phyloP scores from a whole-genome alignment of 2,797 vertebrate species.

The Fundulus diaphanus region DNA sequence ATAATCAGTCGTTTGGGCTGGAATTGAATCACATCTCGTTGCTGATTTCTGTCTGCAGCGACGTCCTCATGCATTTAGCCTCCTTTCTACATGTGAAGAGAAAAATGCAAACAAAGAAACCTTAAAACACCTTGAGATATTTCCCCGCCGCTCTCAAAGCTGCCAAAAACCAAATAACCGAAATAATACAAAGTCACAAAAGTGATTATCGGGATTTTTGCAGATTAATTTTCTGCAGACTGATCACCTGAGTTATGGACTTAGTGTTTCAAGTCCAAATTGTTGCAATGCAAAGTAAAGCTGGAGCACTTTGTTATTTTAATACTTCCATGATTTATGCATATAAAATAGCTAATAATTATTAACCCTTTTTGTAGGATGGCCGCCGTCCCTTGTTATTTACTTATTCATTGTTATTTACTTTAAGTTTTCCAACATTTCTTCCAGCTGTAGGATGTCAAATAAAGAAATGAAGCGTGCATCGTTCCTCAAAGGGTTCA shows the following conservation, averaged over 20 bases:
- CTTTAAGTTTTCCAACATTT: background rate
- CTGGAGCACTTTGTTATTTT: background rate
- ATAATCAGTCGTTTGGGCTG: background rate
- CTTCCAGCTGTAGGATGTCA: background rate
- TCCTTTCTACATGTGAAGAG: too few species aligned
- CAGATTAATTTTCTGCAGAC: background rate
- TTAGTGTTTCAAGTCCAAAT: background rate
- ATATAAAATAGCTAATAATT: background rate
- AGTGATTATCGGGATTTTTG: background rate
- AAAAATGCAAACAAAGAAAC: slow-evolving; percentile 2
- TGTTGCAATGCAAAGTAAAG: background rate
- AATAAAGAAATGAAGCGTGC: background rate
- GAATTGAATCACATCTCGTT: background rate
- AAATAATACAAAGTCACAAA: background rate
- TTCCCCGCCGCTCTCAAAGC: background rate
- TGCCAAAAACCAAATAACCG: background rate
- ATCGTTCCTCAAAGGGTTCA: too few species aligned
- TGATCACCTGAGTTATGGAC: background rate
- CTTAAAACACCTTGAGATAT: background rate
- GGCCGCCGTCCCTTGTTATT: background rate
- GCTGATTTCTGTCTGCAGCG: background rate
- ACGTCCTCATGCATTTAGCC: background rate
- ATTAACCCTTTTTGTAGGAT: background rate
- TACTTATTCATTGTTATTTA: too few species aligned
- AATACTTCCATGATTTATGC: background rate